Evolutionary conservation across 2,113 vertebrate genomes (phyloP).

Genomic region (Cephalophus harveyi): DNA sequence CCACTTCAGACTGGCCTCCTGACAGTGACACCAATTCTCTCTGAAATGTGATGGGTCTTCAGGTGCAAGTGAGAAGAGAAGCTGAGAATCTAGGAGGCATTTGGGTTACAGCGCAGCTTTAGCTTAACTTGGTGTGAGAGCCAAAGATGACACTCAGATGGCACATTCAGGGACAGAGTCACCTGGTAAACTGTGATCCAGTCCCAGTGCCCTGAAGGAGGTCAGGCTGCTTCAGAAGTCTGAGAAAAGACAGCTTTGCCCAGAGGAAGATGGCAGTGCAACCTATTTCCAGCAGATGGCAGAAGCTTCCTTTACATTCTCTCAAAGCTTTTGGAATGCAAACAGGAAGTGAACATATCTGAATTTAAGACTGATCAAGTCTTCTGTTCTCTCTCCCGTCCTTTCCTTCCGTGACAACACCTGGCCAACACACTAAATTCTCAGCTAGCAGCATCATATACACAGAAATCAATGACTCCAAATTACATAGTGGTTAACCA

Average conservation of each 20-base stretch:
- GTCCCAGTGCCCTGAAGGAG: not conserved
- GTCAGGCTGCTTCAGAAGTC: not conserved
- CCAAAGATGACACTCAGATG: not conserved
- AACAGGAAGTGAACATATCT: not conserved
- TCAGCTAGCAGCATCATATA: not conserved
- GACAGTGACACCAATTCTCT: not conserved
- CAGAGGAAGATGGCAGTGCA: not conserved
- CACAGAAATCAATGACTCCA: not conserved
- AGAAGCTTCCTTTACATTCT: slow-evolving; percentile 63
- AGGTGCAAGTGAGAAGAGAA: not conserved
- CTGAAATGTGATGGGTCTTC: not conserved
- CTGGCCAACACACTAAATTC: not conserved
- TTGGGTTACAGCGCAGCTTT: not conserved
- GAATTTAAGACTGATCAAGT: not conserved
- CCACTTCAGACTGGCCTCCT: not conserved
- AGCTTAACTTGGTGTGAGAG: not conserved
- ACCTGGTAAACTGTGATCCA: not conserved
- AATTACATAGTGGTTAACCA: not conserved
- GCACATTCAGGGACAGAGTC: not conserved
- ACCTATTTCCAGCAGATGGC: slow-evolving; percentile 76
- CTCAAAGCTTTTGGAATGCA: not conserved
- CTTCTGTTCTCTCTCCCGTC: not conserved
- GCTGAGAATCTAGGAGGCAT: not conserved
- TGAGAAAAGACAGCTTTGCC: not conserved
- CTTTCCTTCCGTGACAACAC: not conserved